Base-by-base conservation (phyloP, 2,797 vertebrate genomes). In the Macroramphosus scolopax region DNA sequence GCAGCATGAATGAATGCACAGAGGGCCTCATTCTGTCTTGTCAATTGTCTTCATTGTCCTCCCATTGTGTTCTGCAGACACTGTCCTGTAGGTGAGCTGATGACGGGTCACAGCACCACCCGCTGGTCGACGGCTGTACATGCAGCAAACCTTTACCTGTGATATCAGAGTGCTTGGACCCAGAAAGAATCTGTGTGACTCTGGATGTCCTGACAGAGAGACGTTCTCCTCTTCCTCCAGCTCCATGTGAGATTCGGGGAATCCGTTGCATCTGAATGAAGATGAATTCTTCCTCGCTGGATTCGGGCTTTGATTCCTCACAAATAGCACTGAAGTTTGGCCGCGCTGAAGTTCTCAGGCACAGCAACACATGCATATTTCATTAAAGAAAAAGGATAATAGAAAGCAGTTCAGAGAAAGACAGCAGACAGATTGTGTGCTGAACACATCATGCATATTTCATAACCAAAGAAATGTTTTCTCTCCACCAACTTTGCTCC, bases 361-460 rank as follows among this genome's bases (percentile, higher is more conserved):
- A 46, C 68, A 63, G 54, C 70, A 72, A 51, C 71, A 28, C 62
- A 73, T 77, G 26, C 62, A 75, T 81, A 63, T 79, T 79, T 84
- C 69, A 80, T 72, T 54, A 66, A 63, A 68, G 45, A 41, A 22
- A 22, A 22, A 42, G 24, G 68, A 73, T 76, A 54, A 51, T 47
- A 39, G 68, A 57, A 62, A 63, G 56, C 62, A 33, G 57, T 51
- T 63, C 5, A 4, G 53, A 50, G 51, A 8, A 17, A 36, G 55
- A 70, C 16, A 42, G 51, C n/a, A 22, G 81, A 77, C 69, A 76
- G 45, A 55, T 80, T 80, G 68, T 71, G 42, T 56, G 59, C 73
- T 67, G 68, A 81, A 80, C 36, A 72, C 64, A 65, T 14, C 80
- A 80, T 83, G 51, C 58, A 79, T 78, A 77, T 81, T 79, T 80